Evolutionary conservation across 2,113 vertebrate genomes (phyloP).

Genomic region (Nipponia nippon): DNA sequence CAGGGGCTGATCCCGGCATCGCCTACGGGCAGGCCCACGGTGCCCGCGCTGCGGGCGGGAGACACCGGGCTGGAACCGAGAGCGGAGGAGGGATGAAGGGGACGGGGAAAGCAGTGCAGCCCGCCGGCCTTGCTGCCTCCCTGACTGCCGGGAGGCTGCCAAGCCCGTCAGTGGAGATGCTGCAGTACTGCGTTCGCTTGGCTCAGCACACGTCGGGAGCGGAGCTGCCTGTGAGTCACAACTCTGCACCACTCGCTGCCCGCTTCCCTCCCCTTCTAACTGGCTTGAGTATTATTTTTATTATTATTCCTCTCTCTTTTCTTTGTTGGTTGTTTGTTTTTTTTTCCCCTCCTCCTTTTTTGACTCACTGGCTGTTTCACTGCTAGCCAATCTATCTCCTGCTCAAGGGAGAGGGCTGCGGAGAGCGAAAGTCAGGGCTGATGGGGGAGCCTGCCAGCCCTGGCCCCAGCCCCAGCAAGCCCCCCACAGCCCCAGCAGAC

Average conservation of each 20-base stretch:
- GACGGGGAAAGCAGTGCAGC: background rate
- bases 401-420: background rate
- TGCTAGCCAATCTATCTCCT: background rate
- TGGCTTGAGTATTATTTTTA: background rate
- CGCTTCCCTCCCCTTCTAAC: background rate
- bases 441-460: background rate
- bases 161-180: background rate
- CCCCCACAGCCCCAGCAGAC: accelerated
- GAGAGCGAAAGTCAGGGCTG: accelerated
- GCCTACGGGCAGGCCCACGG: accelerated
- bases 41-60: accelerated
- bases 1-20: accelerated
- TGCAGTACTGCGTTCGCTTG: background rate
- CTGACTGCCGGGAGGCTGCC: background rate
- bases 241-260: constrained; percentile 14
- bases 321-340: background rate
- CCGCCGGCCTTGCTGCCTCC: background rate
- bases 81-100: background rate
- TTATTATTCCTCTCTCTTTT: background rate
- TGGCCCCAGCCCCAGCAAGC: background rate
- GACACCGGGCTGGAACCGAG: accelerated
- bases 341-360: background rate
- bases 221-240: constrained; percentile 8
- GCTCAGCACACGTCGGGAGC: background rate
- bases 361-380: background rate